Evolutionary conservation across 2,113 vertebrate genomes (phyloP), one percentile per base, ranked within the genome.

Genomic region (Oxyura jamaicensis): DNA sequence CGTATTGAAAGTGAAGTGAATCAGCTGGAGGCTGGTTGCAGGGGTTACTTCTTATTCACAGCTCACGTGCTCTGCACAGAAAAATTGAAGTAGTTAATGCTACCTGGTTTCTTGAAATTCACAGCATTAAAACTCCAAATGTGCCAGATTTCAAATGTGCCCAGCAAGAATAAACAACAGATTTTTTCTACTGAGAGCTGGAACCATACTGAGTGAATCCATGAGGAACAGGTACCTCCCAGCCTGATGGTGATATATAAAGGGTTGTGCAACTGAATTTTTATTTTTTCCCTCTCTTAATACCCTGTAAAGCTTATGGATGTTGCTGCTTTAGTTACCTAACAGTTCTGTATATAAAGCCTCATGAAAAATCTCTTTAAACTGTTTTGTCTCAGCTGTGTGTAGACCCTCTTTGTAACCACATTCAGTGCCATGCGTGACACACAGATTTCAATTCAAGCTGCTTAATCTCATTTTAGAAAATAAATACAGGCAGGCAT

Each of bases 391-490:
- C 66, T 93, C 81, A 82, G 78, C 58, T 50, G 62, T 48, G 12
- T 48, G 35, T 23, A 87, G 58, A 73, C 23, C 7, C 5, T 91
- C 66, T 79, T 85, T 92, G 53, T 81, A 91, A 68, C 56, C 16
- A 11, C 42, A 60, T 75, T 78, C 60, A 59, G 17, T 59, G 65
- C 56, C 28, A 56, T 0, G 1, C 35, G 28, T 71, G 80, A 90
- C 86, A 75, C 13, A 28, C 3, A 86, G 75, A 91, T 93, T 90
- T 93, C 56, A 90, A 46, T 93, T 90, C 83, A 94, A 94, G 79
- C 42, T 68, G 29, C 21, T 82, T 90, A 81, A 96, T 73, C 80
- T 93, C 77, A 88, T 90, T 91, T 86, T 33, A 59, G 60, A 74
- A 93, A 90, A 8, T 67, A 81, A 78, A 9, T 44, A 60, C 33